Evolutionary conservation across 2,113 vertebrate species (phyloP), one percentile per base, ranked within the genome.

Genomic region (Andinoacara biseriatus): DNA sequence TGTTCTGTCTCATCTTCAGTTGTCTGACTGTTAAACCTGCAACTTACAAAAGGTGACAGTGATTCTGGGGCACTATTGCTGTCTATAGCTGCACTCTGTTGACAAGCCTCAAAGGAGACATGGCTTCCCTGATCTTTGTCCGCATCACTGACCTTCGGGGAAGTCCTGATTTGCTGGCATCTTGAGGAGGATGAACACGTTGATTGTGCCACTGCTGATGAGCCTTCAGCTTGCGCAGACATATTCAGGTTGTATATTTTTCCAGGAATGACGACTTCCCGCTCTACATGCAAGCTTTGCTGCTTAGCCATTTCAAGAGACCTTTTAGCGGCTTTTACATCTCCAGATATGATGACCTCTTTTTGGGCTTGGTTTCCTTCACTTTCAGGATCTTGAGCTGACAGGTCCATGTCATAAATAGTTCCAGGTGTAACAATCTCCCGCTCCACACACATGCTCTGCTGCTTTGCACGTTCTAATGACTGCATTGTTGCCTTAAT

Each of bases 111-210:
- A 92, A 87, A 86, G 58, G 94, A 93, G 18, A 89, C 89, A 90
- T 90, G 88, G 88, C 83, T 90, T 89, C 89, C 94, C 86, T 93
- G 94, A 90, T 89, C 87, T 92, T 94, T 95, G 89, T 95, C 91
- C 82, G 96, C 91, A 92, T 94, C 95, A 99, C 98, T 99, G 97
- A 99, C 98, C 98, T 99, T 97, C 96, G 94, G 88, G 91, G 93
- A 94, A 92, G 95, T 94, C 69, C 94, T 94, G 84, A 86, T 88
- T 92, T 91, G 89, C 89, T 94, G 94, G 69, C 90, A 83, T 88
- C 95, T 91, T 87, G 93, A 89, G 72, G 93, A 92, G 59, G 91
- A 93, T 46, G 92, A 93, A 82, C 91, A 86, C 22, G 90, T 82
- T 13, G 91, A 95, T 92, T 86, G 97, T 94, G 17, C 95, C 92